Percentiles rank a stretch among this genome's conserved stretches.
Evolutionary conservation across 2,888 invertebrate genomes (phyloP).

Genomic region (Eupithecia subfuscata): DNA sequence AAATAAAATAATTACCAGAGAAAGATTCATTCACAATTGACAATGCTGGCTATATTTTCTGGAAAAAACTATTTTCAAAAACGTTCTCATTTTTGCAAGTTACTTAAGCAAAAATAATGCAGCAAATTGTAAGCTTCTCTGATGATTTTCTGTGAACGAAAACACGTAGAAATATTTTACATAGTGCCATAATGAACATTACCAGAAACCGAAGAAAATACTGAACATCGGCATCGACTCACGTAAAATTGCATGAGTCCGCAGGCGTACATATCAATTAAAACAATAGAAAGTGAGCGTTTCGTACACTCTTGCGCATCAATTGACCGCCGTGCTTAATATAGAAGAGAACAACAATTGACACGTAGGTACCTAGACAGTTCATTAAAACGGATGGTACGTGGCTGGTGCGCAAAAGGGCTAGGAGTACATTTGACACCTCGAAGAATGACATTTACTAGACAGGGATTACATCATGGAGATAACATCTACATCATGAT

Average conservation of each 20-base stretch:
- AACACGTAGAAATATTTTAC: not conserved
- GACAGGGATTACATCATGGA: conserved; percentile 39
- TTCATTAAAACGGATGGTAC: conserved; percentile 43
- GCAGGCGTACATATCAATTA: conserved; percentile 79
- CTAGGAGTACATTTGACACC: conserved; percentile 19
- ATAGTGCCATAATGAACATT: not conserved
- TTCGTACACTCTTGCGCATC: conserved; percentile 66
- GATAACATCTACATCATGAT: conserved; percentile 5
- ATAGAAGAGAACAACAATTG: conserved; percentile 71
- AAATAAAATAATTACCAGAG: not conserved
- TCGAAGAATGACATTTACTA: conserved; percentile 16
- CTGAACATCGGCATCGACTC: conserved; percentile 68
- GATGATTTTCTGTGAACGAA: not conserved
- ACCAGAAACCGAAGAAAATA: conserved; percentile 48
- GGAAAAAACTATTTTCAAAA: too few species aligned
- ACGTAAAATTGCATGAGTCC: conserved; percentile 82
- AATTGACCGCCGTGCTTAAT: conserved; percentile 61
- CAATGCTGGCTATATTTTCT: too few species aligned
- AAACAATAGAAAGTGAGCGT: conserved; percentile 81
- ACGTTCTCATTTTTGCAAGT: not conserved
- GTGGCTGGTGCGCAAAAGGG: conserved; percentile 41
- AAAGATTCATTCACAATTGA: not conserved
- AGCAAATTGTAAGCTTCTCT: not conserved
- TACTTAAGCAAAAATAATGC: not conserved
- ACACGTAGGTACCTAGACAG: conserved; percentile 64